Evolutionary conservation across 2,797 vertebrate species (phyloP).

Genomic region (Channallabes apus): DNA sequence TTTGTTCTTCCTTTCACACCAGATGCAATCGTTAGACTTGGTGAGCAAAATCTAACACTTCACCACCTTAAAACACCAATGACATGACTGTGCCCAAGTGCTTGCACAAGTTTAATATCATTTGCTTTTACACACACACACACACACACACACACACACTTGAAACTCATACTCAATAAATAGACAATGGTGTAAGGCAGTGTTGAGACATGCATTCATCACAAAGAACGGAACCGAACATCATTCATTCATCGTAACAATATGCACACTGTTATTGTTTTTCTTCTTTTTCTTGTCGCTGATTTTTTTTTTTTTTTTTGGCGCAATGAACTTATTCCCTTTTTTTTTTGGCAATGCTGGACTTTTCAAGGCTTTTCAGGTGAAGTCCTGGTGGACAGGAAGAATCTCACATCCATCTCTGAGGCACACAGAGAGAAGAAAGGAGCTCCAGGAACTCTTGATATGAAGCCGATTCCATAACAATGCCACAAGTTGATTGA

Average conservation of each 20-base stretch:
- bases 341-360: conserved; percentile 55
- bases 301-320: conserved; percentile 54
- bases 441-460: conserved; percentile 70
- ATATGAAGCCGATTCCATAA: conserved; percentile 63
- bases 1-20: conserved; percentile 12
- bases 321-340: conserved; percentile 35
- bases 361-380: conserved; percentile 90
- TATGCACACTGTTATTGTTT: conserved; percentile 83
- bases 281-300: conserved; percentile 43
- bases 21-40: conserved; percentile 9
- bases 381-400: conserved; percentile 82
- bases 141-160: conserved; percentile 69
- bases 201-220: conserved; percentile 86
- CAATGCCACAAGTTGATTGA: conserved; percentile 68
- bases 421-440: conserved; percentile 51
- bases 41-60: conserved; percentile 14
- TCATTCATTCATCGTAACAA: conserved; percentile 73
- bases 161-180: conserved; percentile 86
- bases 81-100: conserved; percentile 55
- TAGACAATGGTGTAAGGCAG: conserved; percentile 94
- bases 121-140: conserved; percentile 61
- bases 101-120: conserved; percentile 52
- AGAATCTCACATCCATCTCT: conserved; percentile 59
- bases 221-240: conserved; percentile 75
- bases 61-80: conserved; percentile 41